Evolutionary conservation across 2,797 vertebrate species (phyloP), one percentile per base, ranked within the genome.

Genomic region (Danio aesculapii): DNA sequence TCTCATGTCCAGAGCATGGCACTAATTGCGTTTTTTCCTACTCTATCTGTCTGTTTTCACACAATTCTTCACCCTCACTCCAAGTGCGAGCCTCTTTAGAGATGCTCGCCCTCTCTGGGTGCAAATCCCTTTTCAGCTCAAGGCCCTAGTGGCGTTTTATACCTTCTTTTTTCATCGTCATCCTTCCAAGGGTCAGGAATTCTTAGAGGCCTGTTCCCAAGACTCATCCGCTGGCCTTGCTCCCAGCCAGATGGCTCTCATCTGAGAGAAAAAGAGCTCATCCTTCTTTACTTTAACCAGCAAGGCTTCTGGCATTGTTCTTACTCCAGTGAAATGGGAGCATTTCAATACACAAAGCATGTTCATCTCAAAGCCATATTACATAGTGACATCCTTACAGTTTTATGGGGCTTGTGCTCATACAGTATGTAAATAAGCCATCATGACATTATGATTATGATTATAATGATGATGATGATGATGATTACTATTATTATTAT

Each of bases 221-320:
- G 78, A 46, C 75, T 81, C 69, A 17, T 82, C 76, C 30, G 9
- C 55, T 81, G 76, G 81, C 74, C 75, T 79, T 46, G 82, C 84
- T 81, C 77, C 82, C 81, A 83, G 82, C 84, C 82, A 83, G 69
- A 72, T 75, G 75, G 74, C 78, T 83, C 84, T 76, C 82, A 59
- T 83, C 67, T 52, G 75, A 72, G 71, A 81, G 66, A 66, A 62
- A 30, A 53, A 50, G 47, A 46, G 66, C 55, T 81, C 81, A 79
- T 77, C 75, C 57, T 80, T 81, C 77, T 79, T 83, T 79, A 69
- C 75, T 69, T 72, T 83, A 81, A 78, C 84, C 78, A 85, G 84
- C 53, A 66, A 71, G 68, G 81, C 82, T 70, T 68, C 70, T 76
- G 83, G 59, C 77, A 76, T 75, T 52, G 74, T 62, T 79, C 80